Conservation (phyloP, 1,140 invertebrate genomes). For the Micrasema minimum region DNA sequence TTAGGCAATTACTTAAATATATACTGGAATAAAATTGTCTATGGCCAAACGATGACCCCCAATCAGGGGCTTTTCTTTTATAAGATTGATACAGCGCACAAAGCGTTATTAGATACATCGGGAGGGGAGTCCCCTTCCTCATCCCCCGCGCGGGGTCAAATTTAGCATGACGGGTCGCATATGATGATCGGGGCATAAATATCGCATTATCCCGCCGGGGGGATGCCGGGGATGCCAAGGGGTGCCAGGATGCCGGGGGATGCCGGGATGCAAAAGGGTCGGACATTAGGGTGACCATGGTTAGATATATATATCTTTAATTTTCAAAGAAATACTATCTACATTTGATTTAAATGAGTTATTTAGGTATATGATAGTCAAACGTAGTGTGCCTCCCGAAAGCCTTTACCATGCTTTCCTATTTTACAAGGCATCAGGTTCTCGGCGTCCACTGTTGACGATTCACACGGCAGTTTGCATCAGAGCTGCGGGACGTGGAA, state of each 20-base stretch:
- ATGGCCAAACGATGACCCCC: background rate
- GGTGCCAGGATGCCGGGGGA: background rate
- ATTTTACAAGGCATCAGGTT: no score
- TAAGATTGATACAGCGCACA: conserved; percentile 16
- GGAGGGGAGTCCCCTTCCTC: conserved; percentile 1
- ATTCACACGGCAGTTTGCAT: no score
- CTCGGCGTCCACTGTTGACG: no score
- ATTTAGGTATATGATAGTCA: no score
- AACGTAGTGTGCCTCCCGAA: no score
- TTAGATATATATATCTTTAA: no score
- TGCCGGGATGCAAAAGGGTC: conserved; percentile 39
- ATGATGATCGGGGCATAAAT: conserved; percentile 55
- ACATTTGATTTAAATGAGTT: background rate
- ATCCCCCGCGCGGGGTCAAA: conserved; percentile 47
- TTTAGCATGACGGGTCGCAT: conserved; percentile 55
- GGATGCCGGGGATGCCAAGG: conserved; percentile 26
- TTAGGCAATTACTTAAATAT: background rate
- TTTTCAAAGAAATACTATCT: background rate
- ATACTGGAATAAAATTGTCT: background rate
- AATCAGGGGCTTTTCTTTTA: conserved; percentile 4
- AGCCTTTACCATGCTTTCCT: no score
- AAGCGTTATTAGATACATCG: conserved; percentile 2
- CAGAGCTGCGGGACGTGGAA: no score
- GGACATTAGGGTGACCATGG: conserved; percentile 30
- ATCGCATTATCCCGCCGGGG: conserved; percentile 52